Base-by-base conservation (phyloP, 2,888 invertebrate genomes). In the Xestobium rufovillosum region DNA sequence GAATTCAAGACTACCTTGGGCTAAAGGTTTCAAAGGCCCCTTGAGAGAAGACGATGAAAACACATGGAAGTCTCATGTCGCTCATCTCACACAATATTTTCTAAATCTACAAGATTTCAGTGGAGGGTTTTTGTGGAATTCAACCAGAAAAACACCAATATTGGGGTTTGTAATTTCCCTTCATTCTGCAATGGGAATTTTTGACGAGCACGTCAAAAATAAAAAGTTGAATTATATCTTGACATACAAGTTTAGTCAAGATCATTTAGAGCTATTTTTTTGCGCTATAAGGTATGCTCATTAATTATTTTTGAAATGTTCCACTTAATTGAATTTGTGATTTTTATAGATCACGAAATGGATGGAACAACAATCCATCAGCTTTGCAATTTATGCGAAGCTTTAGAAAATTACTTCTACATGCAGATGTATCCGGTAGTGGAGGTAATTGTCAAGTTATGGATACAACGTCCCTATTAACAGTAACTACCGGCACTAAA, bases 1-100 rank as follows among this genome's bases (percentile, higher is more conserved):
- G 4, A 50, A 53, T 39, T 45, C 43, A 10, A 43, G 42, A 39
- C 39, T 28, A 23, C 38, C 44, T 13, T 27, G 30, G 11, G 44
- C 23, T n/a, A 39, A 31, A 26, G 33, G 33, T 8, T 33, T 13
- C 10, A 36, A 39, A 35, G 25, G 14, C 6, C 39, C 45, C 29
- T 27, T 19, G 23, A 19, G 6, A 8, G 23, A 19, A 19, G n/a
- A 19, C 6, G n/a, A 19, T 19, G n/a, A 19, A 19, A 6, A 19
- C n/a, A n/a, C 23, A 8, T 19, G 23, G 23, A 19, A n/a, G 23
- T n/a, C 23, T 19, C n/a, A 8, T 19, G 6, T 19, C 6, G n/a
- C n/a, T 19, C 6, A 19, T n/a, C 6, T 6, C n/a, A 11, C 23
- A 8, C 9, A 11, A 10, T 45, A 38, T 26, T 26, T 41, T 12